Evolutionary conservation across 2,888 invertebrate species (phyloP).

Genomic region (Digitonthophagus gazella): DNA sequence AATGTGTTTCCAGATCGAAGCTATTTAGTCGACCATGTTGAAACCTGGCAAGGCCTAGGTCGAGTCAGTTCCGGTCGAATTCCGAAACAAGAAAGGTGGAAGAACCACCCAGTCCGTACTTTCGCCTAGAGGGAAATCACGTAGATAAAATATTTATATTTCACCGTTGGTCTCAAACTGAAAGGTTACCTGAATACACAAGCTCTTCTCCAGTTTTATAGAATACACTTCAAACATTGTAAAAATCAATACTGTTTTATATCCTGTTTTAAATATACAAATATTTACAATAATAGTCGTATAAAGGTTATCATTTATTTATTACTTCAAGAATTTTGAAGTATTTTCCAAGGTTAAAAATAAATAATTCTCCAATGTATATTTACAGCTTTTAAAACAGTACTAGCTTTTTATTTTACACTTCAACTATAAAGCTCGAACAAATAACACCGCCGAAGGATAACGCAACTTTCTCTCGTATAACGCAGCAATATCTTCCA

Average conservation of each 20-base stretch:
- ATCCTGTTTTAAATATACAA: too few species aligned
- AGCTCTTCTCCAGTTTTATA: conserved; percentile 34
- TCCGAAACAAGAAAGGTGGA: neutral
- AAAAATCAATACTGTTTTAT: neutral
- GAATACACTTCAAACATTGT: conserved; percentile 27
- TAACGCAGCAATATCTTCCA: neutral
- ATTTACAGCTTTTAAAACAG: neutral
- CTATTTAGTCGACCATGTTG: neutral
- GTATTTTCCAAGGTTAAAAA: too few species aligned
- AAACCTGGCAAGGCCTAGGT: neutral
- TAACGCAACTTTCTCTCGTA: neutral
- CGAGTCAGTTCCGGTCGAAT: conserved; percentile 20
- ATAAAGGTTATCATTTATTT: too few species aligned
- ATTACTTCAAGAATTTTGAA: too few species aligned
- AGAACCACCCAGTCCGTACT: neutral
- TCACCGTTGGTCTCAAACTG: conserved; percentile 33
- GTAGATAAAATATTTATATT: conserved; percentile 42
- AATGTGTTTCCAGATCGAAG: neutral
- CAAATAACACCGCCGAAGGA: neutral
- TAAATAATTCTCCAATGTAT: too few species aligned
- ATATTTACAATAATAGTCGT: too few species aligned
- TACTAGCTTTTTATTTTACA: neutral
- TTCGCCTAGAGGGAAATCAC: conserved; percentile 40
- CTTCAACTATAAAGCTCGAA: neutral
- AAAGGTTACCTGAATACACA: conserved; percentile 40